Base-by-base conservation (phyloP, 2,888 invertebrate genomes). In the Dolichopus griseipennis region DNA sequence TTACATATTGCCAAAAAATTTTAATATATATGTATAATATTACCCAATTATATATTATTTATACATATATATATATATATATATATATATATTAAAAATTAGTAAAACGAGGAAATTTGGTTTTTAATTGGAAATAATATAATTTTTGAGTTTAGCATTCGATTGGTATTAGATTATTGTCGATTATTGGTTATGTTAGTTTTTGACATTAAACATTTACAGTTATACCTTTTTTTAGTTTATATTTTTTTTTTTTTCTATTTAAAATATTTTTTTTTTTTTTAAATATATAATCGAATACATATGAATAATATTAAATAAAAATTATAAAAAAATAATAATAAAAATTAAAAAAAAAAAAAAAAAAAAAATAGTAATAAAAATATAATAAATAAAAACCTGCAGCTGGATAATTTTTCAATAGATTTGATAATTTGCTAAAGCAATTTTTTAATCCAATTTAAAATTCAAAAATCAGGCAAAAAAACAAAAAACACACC, bases 31-130 rank as follows among this genome's bases (percentile, higher is more conserved):
- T n/a, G 2, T 52, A 52, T 18, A 52, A 6, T 52, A 6, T 6
- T 52, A 52, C 18, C 8, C 6, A 52, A 18, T 18, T 52, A 52
- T 52, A 52, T 52, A 52, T 52, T 18, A 18, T 52, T 6, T 52
- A 52, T 52, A 52, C 1, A 18, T 52, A 52, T 18, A 18, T 5
- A 52, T 52, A 18, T 52, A 52, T 15, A 43, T 43, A 43, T 43
- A 43, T 9, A 43, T 9, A 43, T 43, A 43, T 43, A 43, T 43
- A n/a, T n/a, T n/a, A n/a, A n/a, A 64, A 64, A 64, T 64, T 64
- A 64, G 64, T 64, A 64, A 52, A 64, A 64, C 37, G 37, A n/a
- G 64, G 20, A 64, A 64, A 64, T 64, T 64, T 64, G 37, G 64
- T 64, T 64, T 64, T 64, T 64, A 64, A 64, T 64, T 64, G 64